Percentiles rank a stretch among this genome's conserved stretches.
phyloP scores from a whole-genome alignment of 2,797 vertebrate species.

The Microtus agrestis region DNA sequence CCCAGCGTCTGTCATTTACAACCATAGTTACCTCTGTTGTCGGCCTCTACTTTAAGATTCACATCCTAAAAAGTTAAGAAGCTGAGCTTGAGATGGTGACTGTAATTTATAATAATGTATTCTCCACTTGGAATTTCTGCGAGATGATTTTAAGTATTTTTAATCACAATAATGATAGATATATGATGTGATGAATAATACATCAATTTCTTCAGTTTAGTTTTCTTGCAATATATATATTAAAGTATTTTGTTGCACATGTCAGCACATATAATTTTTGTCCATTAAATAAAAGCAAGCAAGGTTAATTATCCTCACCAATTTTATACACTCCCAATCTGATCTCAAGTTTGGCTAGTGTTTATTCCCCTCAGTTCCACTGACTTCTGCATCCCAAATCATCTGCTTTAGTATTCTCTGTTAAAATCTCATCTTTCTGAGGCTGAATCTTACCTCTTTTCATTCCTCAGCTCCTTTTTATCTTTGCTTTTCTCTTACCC shows the following conservation, averaged over 20 bases:
- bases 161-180: neutral
- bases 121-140: neutral
- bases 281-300: neutral
- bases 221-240: neutral
- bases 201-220: neutral
- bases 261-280: neutral
- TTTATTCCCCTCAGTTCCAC: neutral
- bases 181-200: neutral
- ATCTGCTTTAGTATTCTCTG: neutral
- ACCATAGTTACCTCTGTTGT: slow-evolving; percentile 11
- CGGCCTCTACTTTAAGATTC: neutral
- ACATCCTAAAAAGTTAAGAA: neutral
- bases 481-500: neutral
- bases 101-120: neutral
- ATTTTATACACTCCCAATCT: neutral
- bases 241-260: neutral
- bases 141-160: neutral
- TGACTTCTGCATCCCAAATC: neutral
- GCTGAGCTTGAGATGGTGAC: neutral
- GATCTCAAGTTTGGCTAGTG: neutral
- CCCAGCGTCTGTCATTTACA: neutral
- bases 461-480: neutral
- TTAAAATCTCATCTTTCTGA: slow-evolving; percentile 30
- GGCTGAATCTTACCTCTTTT: neutral
- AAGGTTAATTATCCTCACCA: neutral